phyloP scores from a whole-genome alignment of 2,888 invertebrate genomes.

The Limenitis camilla region DNA sequence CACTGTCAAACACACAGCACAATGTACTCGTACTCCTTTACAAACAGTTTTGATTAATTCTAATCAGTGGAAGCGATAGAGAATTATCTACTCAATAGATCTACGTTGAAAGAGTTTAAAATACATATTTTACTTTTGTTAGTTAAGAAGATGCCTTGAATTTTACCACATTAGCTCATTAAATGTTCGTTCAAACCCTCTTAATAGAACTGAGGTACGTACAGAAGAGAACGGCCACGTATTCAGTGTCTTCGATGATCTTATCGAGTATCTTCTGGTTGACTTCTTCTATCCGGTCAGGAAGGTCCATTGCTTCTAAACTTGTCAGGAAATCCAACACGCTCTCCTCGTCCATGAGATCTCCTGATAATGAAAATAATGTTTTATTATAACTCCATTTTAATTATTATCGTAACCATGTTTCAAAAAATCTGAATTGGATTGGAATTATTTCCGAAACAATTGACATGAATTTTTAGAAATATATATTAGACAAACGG shows the following conservation, averaged over 20 bases:
- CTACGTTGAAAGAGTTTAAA: slow-evolving; percentile 51
- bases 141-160: slow-evolving; percentile 55
- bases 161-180: slow-evolving; percentile 58
- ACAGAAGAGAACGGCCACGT: slow-evolving; percentile 95
- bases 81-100: slow-evolving; percentile 42
- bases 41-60: slow-evolving; percentile 45
- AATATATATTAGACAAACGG: too few species aligned
- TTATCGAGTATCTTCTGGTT: slow-evolving; percentile 91
- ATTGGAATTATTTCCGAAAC: too few species aligned
- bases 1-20: slow-evolving; percentile 70
- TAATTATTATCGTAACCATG: background rate
- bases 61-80: slow-evolving; percentile 37
- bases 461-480: too few species aligned
- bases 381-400: background rate
- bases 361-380: slow-evolving; percentile 74
- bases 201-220: slow-evolving; percentile 72
- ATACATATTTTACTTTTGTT: slow-evolving; percentile 39
- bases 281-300: slow-evolving; percentile 96
- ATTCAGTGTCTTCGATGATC: slow-evolving; percentile 93
- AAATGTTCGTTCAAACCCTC: slow-evolving; percentile 48
- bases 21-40: slow-evolving; percentile 49
- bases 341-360: slow-evolving; percentile 95
- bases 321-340: slow-evolving; percentile 95
- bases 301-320: slow-evolving; percentile 94
- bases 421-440: too few species aligned